These are phyloP conservation scores for Aythya fuligula DNA, from an alignment of 2,797 vertebrate species.

Conservation along the genomic window DNA sequence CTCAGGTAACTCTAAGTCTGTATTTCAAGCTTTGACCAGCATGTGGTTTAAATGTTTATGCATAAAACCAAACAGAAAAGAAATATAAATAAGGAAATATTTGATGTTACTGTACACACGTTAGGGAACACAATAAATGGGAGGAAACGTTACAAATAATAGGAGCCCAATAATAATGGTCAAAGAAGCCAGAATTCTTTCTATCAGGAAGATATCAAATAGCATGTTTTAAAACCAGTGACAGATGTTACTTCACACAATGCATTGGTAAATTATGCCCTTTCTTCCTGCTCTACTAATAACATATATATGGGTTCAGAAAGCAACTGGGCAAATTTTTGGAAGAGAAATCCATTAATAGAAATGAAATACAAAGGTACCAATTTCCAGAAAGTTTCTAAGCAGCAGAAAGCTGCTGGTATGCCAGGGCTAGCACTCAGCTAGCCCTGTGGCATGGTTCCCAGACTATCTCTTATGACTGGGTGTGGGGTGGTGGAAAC, in stretches of 20 bases:
- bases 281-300: background rate
- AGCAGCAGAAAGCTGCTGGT: background rate
- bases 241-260: background rate
- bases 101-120: background rate
- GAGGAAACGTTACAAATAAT: background rate
- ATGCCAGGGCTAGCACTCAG: no score
- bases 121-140: background rate
- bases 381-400: background rate
- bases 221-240: background rate
- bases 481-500: background rate
- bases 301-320: background rate
- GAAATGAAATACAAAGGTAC: background rate
- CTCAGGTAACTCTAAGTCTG: background rate
- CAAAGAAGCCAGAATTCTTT: background rate
- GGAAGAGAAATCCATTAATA: background rate
- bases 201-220: background rate
- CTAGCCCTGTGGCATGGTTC: background rate
- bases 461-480: accelerated
- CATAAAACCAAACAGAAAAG: background rate
- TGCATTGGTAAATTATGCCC: background rate
- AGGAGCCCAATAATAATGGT: background rate
- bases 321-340: background rate
- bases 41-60: background rate
- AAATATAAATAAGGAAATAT: background rate
- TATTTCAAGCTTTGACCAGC: background rate